phyloP scores from a whole-genome alignment of 2,113 vertebrate species.

The Pelusios castaneus region DNA sequence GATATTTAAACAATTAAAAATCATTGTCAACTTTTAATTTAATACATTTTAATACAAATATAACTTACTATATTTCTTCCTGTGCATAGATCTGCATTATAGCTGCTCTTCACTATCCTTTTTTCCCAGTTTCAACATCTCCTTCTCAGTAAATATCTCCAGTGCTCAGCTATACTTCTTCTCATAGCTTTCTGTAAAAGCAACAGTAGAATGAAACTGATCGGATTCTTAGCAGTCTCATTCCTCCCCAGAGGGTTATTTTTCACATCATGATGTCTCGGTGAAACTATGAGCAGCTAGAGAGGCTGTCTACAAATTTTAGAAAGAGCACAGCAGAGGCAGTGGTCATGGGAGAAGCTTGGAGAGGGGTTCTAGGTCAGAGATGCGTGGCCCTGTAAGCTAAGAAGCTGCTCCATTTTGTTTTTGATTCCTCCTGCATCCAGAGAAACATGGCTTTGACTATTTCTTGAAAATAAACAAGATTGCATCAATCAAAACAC shows the following conservation, averaged over 20 bases:
- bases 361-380: no score
- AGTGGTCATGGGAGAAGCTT: no score
- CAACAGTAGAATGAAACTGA: not conserved
- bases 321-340: no score
- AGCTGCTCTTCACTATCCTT: not conserved
- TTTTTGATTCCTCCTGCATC: no score
- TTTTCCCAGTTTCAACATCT: not conserved
- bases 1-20: not conserved
- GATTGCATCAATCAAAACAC: no score
- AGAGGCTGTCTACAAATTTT: no score
- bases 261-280: rapidly evolving
- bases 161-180: not conserved
- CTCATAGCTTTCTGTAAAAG: not conserved
- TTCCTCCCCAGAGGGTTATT: not conserved
- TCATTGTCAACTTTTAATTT: not conserved
- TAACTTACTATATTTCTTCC: rapidly evolving
- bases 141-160: not conserved
- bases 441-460: no score
- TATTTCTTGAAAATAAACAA: no score
- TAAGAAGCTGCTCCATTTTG: no score
- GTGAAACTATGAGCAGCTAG: not conserved
- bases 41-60: rapidly evolving
- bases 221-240: rapidly evolving
- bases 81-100: not conserved
- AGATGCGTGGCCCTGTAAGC: no score